These are phyloP conservation scores for Pegoplata infirma DNA, from an alignment of 2,888 invertebrate species.

Conservation along the genomic window DNA sequence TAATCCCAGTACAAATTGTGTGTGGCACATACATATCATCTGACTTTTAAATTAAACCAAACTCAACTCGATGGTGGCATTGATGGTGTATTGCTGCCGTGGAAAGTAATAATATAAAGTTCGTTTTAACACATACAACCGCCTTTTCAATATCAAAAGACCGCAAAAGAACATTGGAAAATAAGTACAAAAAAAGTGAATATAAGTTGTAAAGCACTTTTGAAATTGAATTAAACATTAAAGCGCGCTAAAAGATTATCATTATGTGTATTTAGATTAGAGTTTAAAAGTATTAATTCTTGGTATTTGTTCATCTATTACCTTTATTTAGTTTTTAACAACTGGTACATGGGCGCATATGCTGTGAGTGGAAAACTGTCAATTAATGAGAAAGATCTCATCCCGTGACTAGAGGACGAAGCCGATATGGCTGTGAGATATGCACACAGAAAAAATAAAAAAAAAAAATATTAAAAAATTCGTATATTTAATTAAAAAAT, in stretches of 20 bases:
- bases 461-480: too few species aligned
- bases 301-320: too few species aligned
- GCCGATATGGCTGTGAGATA: too few species aligned
- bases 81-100: not conserved
- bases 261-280: not conserved
- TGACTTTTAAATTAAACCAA: constrained; percentile 36
- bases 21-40: not conserved
- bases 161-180: constrained; percentile 10
- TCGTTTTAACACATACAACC: constrained; percentile 29
- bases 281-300: too few species aligned
- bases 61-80: too few species aligned
- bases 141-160: constrained; percentile 17
- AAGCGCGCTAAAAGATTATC: constrained; percentile 47
- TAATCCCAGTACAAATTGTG: constrained; percentile 27
- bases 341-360: too few species aligned
- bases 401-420: too few species aligned
- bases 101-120: constrained; percentile 5
- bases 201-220: constrained; percentile 54
- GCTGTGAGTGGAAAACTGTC: too few species aligned
- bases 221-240: constrained; percentile 59
- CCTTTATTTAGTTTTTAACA: too few species aligned
- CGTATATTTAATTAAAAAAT: too few species aligned
- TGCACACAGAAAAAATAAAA: too few species aligned
- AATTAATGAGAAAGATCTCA: too few species aligned
- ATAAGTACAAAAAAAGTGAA: constrained; percentile 32